Conservation (phyloP, 1,140 invertebrate species). For the Magallana gigas region DNA sequence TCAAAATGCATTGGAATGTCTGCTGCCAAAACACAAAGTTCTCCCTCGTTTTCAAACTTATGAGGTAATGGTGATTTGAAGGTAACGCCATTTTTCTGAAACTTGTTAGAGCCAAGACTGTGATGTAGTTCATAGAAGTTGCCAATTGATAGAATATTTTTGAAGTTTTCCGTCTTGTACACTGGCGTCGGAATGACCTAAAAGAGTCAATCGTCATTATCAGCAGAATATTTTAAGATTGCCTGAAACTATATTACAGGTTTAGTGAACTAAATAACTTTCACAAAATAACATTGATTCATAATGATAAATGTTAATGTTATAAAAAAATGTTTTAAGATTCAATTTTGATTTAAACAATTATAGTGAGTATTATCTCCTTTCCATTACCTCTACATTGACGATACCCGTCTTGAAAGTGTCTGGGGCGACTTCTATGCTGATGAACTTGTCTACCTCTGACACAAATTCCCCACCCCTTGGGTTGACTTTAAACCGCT, state of each 20-base stretch:
- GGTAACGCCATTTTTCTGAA: constrained; percentile 35
- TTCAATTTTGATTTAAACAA: too few species aligned
- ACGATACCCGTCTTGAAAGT: constrained; percentile 48
- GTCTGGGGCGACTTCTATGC: constrained; percentile 41
- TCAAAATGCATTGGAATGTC: constrained; percentile 30
- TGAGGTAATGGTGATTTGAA: constrained; percentile 50
- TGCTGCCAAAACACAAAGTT: constrained; percentile 47
- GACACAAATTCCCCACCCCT: constrained; percentile 33
- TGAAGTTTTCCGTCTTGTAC: constrained; percentile 33
- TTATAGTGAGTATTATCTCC: too few species aligned
- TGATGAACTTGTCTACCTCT: constrained; percentile 47
- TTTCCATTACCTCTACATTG: constrained; percentile 48
- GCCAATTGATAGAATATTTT: constrained; percentile 45
- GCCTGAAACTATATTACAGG: too few species aligned
- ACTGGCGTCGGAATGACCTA: constrained; percentile 51
- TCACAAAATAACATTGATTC: too few species aligned
- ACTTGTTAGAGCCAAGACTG: constrained; percentile 4
- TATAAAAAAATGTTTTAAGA: too few species aligned
- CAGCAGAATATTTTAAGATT: too few species aligned
- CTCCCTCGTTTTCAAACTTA: constrained; percentile 51
- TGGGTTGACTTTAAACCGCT: constrained; percentile 23
- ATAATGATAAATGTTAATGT: too few species aligned
- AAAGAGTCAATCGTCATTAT: neutral
- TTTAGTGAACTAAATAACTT: too few species aligned
- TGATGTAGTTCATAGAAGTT: constrained; percentile 57